Evolutionary conservation across 2,113 vertebrate species (phyloP).

Genomic region (Vulpes ferrilata): DNA sequence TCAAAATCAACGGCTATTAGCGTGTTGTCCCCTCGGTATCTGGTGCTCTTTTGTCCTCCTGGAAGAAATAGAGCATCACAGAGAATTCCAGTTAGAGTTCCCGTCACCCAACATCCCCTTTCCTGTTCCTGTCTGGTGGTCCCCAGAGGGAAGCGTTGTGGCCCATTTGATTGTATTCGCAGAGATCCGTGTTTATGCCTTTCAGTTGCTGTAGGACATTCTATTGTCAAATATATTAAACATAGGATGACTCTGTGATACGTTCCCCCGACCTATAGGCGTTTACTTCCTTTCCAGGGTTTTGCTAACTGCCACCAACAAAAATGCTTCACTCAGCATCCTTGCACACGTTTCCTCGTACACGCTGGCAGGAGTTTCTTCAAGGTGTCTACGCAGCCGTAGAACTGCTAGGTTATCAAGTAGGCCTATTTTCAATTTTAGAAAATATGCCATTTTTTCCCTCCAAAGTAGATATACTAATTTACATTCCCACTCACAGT

Average conservation of each 20-base stretch:
- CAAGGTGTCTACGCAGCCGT: background rate
- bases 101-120: background rate
- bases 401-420: background rate
- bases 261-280: background rate
- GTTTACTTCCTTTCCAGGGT: background rate
- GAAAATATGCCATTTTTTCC: background rate
- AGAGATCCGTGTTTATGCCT: background rate
- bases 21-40: background rate
- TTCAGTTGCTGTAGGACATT: background rate
- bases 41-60: background rate
- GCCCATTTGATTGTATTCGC: background rate
- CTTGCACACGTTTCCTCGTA: background rate
- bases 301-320: background rate
- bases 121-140: background rate
- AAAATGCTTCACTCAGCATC: background rate
- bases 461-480: background rate
- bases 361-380: background rate
- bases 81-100: conserved; percentile 16
- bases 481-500: conserved; percentile 56
- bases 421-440: conserved; percentile 38
- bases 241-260: background rate
- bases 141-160: accelerated
- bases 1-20: background rate
- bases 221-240: background rate
- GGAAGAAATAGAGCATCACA: conserved; percentile 15